Percentiles rank a stretch among this genome's conserved stretches.
These are phyloP conservation scores for Villa cingulata DNA, from an alignment of 2,888 invertebrate genomes.

Conservation along the genomic window DNA sequence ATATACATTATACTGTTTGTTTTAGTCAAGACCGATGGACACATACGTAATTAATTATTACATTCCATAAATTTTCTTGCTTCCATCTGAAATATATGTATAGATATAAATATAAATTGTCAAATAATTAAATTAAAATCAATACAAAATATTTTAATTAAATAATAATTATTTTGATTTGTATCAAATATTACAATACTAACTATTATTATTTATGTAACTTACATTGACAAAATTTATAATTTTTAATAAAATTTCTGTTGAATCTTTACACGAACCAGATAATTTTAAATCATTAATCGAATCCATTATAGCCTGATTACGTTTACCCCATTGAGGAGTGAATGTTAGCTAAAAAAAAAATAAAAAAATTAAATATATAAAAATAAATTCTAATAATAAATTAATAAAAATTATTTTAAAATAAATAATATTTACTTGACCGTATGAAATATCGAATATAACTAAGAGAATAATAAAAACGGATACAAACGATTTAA, in stretches of 20 bases:
- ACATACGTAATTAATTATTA: slow-evolving; percentile 8
- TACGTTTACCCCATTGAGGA: slow-evolving; percentile 18
- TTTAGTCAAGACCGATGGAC: too few species aligned
- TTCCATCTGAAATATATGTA: slow-evolving; percentile 12
- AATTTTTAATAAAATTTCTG: slow-evolving; percentile 31
- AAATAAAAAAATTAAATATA: not conserved
- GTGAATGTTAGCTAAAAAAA: slow-evolving; percentile 16
- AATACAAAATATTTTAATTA: not conserved
- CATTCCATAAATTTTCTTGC: slow-evolving; percentile 17
- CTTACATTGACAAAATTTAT: slow-evolving; percentile 29
- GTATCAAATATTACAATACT: too few species aligned
- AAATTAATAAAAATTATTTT: not conserved
- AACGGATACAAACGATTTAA: not conserved
- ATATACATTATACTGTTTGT: too few species aligned
- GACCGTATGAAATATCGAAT: not conserved
- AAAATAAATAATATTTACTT: not conserved
- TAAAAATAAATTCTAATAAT: not conserved
- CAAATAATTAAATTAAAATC: not conserved
- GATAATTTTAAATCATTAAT: not conserved
- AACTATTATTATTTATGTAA: too few species aligned
- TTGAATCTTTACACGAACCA: slow-evolving; percentile 28
- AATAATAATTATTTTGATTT: too few species aligned
- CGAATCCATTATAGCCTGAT: slow-evolving; percentile 7
- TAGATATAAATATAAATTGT: not conserved
- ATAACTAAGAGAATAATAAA: not conserved